A percentile compares a stretch with the other conserved stretches of the same genome.
Evolutionary conservation across 2,797 vertebrate genomes (phyloP).

Genomic region (Tragopan temminckii): DNA sequence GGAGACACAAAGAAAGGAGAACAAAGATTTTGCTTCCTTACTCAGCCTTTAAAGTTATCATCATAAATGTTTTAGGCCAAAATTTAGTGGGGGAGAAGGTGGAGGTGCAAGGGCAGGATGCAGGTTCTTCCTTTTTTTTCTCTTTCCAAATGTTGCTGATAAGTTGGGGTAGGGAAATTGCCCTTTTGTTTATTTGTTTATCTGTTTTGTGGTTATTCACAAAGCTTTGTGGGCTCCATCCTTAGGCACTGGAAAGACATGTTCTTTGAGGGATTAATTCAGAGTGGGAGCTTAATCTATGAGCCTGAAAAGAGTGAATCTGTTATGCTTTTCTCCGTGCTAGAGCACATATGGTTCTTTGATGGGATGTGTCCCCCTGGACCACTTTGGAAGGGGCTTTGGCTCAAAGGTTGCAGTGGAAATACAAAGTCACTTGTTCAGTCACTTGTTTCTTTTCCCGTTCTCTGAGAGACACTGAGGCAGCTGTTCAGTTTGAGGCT

Average conservation of each 20-base stretch:
- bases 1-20: neutral
- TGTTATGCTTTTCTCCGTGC: neutral
- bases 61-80: neutral
- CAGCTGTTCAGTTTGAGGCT: neutral
- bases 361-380: neutral
- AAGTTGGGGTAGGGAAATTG: neutral
- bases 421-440: neutral
- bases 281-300: neutral
- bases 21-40: neutral
- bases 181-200: neutral
- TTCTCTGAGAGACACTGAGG: neutral
- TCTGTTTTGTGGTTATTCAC: neutral
- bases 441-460: neutral
- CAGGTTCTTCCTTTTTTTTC: neutral
- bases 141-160: neutral
- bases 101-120: neutral
- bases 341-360: neutral
- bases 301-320: neutral
- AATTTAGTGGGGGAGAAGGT: too few species aligned
- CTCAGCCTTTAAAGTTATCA: neutral
- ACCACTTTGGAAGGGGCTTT: neutral
- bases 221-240: neutral
- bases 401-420: neutral
- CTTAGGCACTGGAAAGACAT: neutral
- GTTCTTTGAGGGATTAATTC: neutral